Percentiles rank a stretch among this genome's conserved stretches.
These are phyloP conservation scores for Antedon mediterranea DNA, from an alignment of 53 echinoderm and acorn worm genomes.

Conservation along the genomic window DNA sequence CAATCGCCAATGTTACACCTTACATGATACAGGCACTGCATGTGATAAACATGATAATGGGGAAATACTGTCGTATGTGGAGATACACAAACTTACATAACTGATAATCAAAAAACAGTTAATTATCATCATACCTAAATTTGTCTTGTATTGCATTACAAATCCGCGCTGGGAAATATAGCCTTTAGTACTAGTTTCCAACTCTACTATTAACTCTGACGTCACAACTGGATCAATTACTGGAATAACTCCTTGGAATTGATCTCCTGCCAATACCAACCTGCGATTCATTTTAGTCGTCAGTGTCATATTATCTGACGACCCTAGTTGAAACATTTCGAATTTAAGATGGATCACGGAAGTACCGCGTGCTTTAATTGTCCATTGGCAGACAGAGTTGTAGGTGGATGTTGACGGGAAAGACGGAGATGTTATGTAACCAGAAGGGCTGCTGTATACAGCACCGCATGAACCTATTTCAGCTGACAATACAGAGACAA, in stretches of 20 bases:
- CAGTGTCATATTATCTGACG: not conserved
- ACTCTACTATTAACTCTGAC: not conserved
- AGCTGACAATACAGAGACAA: not conserved
- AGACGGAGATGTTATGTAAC: not conserved
- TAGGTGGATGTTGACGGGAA: not conserved
- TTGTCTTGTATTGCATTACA: not conserved
- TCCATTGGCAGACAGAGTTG: not conserved
- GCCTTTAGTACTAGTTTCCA: not conserved
- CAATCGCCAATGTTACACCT: no score
- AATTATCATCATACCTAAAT: not conserved
- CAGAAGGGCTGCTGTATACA: not conserved
- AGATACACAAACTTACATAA: no score
- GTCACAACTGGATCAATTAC: not conserved
- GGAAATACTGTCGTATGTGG: not conserved
- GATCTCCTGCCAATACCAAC: not conserved
- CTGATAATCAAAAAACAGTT: no score
- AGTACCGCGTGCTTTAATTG: not conserved
- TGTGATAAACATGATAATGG: no score
- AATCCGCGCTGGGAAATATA: not conserved
- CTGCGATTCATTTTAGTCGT: not conserved
- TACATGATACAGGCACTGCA: no score
- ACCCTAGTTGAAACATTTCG: not conserved
- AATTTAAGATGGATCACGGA: not conserved
- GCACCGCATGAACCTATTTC: not conserved
- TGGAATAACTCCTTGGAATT: not conserved